A percentile compares a stretch with the other conserved stretches of the same genome.
Conservation (phyloP, 1,140 invertebrate genomes). For the Saxidomus purpurata region DNA sequence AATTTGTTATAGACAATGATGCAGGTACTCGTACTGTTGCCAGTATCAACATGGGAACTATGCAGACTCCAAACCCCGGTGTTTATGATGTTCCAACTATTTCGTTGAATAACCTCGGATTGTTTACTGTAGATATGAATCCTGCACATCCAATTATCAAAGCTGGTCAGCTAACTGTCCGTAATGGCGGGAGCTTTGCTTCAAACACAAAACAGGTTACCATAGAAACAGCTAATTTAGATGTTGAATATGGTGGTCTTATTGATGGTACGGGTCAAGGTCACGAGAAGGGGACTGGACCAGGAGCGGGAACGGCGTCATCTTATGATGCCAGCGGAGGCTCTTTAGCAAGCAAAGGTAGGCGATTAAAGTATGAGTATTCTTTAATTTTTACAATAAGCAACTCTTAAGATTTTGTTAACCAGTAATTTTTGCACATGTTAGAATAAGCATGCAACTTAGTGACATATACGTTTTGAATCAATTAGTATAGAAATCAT, state of each 20-base stretch:
- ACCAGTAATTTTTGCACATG: too few species aligned
- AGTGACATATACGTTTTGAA: too few species aligned
- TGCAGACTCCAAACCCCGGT: constrained; percentile 69
- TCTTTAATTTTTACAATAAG: too few species aligned
- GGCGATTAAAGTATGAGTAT: too few species aligned
- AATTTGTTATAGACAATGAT: constrained; percentile 68
- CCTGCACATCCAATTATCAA: constrained; percentile 66
- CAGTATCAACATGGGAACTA: constrained; percentile 59
- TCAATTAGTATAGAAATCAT: too few species aligned
- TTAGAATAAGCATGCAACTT: too few species aligned
- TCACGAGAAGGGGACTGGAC: constrained; percentile 63
- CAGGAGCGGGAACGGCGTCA: constrained; percentile 65
- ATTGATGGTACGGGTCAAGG: constrained; percentile 75
- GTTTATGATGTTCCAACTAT: constrained; percentile 67
- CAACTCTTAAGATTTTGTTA: too few species aligned
- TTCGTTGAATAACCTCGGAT: constrained; percentile 73
- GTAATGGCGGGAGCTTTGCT: constrained; percentile 72
- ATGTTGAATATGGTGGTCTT: constrained; percentile 71
- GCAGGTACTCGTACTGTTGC: constrained; percentile 70
- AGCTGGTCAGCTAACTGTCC: constrained; percentile 67
- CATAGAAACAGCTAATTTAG: constrained; percentile 65
- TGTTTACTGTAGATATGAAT: constrained; percentile 69
- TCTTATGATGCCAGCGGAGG: constrained; percentile 71
- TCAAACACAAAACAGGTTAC: constrained; percentile 52
- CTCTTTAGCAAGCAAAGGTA: constrained; percentile 75